phyloP scores from a whole-genome alignment of 2,797 vertebrate species.

The Erpetoichthys calabaricus region DNA sequence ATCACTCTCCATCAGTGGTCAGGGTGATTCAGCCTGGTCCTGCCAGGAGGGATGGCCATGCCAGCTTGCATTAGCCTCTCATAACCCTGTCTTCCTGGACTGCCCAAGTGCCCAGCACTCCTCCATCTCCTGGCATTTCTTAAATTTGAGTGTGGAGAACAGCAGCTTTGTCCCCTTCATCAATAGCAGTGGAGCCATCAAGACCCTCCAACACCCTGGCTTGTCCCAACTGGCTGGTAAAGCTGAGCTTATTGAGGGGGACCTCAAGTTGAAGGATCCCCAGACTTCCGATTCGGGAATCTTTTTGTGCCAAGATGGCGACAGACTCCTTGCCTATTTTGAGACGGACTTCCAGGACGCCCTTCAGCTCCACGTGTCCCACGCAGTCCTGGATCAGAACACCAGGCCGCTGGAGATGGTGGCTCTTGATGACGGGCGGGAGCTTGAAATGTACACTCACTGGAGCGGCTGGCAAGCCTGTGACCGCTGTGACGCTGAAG shows the following conservation, averaged over 20 bases:
- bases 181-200: neutral
- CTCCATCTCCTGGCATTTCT: constrained; percentile 16
- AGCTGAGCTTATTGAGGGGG: constrained; percentile 3
- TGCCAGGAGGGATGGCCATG: constrained; percentile 13
- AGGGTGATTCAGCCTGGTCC: neutral
- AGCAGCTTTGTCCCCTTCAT: neutral
- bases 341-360: constrained; percentile 31
- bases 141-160: neutral
- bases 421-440: neutral
- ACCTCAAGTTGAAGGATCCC: constrained; percentile 19
- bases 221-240: neutral
- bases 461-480: constrained; percentile 34
- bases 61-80: constrained; percentile 14
- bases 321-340: constrained; percentile 16
- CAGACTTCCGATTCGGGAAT: constrained; percentile 20
- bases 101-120: constrained; percentile 5
- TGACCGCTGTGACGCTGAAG: constrained; percentile 11
- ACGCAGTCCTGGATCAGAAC: constrained; percentile 18
- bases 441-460: constrained; percentile 19
- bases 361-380: constrained; percentile 13
- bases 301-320: constrained; percentile 19
- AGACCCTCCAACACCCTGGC: neutral
- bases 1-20: neutral
- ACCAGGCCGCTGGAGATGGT: constrained; percentile 18
- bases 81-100: constrained; percentile 15